These are phyloP conservation scores for Pemphredon lugubris DNA, from an alignment of 2,888 invertebrate species.

Conservation along the genomic window DNA sequence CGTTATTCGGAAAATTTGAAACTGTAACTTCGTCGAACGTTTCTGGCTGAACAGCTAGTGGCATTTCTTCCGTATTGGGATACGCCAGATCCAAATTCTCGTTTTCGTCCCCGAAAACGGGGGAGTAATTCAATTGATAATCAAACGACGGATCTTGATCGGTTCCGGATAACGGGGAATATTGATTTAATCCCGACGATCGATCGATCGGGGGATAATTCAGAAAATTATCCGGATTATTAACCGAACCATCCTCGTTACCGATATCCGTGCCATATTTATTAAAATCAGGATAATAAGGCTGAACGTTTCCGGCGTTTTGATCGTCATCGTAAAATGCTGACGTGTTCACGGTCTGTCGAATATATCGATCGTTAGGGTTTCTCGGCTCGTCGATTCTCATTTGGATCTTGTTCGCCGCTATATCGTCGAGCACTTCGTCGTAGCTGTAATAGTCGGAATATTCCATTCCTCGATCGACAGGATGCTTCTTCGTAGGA, in stretches of 20 bases:
- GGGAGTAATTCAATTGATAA: background rate
- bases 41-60: background rate
- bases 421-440: slow-evolving; percentile 41
- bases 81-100: slow-evolving; percentile 3
- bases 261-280: background rate
- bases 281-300: slow-evolving; percentile 3
- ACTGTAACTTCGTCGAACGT: background rate
- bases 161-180: background rate
- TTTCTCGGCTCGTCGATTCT: slow-evolving; percentile 5
- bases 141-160: slow-evolving; percentile 4
- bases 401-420: slow-evolving; percentile 36
- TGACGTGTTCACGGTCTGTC: slow-evolving; percentile 43
- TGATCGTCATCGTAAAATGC: slow-evolving; percentile 8
- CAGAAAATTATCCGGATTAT: slow-evolving; percentile 26
- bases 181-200: background rate
- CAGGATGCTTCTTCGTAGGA: slow-evolving; percentile 43
- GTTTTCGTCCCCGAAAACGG: slow-evolving; percentile 8
- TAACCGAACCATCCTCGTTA: slow-evolving; percentile 9
- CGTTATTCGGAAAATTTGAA: background rate
- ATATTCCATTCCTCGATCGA: slow-evolving; percentile 56
- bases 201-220: slow-evolving; percentile 16
- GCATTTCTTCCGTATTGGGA: background rate
- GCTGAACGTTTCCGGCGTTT: slow-evolving; percentile 13
- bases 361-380: slow-evolving; percentile 49
- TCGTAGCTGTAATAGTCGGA: slow-evolving; percentile 65